Percentiles rank a stretch among this genome's conserved stretches.
These are phyloP conservation scores for Aphaenogaster floridana DNA, from an alignment of 1,140 invertebrate species.

Conservation along the genomic window DNA sequence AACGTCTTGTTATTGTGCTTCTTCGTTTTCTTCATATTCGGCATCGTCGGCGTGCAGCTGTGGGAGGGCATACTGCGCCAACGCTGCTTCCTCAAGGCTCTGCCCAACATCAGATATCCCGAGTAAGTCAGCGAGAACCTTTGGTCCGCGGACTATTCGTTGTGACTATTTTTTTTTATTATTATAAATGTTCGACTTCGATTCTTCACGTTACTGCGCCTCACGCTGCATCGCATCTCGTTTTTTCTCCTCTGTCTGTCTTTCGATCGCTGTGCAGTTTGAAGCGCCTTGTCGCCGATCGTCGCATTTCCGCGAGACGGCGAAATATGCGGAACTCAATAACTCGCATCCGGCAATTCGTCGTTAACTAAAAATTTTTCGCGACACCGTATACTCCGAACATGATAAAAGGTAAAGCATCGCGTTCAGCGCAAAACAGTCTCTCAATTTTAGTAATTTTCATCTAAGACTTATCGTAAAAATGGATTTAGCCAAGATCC, in stretches of 20 bases:
- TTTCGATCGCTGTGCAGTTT: constrained; percentile 35
- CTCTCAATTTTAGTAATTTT: background rate
- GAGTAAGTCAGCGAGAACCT: constrained; percentile 88
- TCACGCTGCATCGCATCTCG: constrained; percentile 60
- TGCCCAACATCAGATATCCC: constrained; percentile 90
- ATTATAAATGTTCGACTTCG: constrained; percentile 16
- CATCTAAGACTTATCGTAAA: background rate
- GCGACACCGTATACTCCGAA: background rate
- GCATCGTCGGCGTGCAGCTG: constrained; percentile 99
- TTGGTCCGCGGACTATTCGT: background rate
- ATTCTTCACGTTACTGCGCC: constrained; percentile 53
- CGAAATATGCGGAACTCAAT: background rate
- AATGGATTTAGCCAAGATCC: constrained; percentile 2
- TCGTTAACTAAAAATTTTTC: constrained; percentile 9
- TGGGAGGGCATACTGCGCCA: constrained; percentile 99
- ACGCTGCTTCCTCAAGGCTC: constrained; percentile 94
- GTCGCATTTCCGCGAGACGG: background rate
- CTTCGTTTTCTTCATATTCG: constrained; percentile 99
- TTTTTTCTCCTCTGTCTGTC: constrained; percentile 39
- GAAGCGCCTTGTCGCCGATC: background rate
- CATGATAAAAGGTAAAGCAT: background rate
- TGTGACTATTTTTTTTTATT: constrained; percentile 24
- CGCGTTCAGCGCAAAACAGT: background rate
- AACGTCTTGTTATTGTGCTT: constrained; percentile 99
- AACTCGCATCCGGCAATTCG: background rate